Conservation (phyloP, 2,797 vertebrate genomes). For the Chelidonichthys spinosus region DNA sequence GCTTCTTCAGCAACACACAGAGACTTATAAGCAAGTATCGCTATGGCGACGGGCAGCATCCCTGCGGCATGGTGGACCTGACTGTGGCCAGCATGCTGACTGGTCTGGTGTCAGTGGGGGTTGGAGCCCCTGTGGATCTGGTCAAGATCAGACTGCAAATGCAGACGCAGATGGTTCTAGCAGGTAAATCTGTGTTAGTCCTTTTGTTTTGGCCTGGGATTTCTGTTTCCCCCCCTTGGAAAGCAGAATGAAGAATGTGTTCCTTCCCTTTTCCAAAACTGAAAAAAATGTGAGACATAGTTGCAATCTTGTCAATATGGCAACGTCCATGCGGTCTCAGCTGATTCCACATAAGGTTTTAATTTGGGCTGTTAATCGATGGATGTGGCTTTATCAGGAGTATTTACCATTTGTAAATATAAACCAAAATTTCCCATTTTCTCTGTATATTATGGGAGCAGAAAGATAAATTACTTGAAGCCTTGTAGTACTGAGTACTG, state of each 20-base stretch:
- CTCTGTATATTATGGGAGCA: no score
- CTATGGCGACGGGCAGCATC: slow-evolving; percentile 71
- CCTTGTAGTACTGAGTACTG: no score
- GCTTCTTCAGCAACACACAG: slow-evolving; percentile 92
- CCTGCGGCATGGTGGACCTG: slow-evolving; percentile 83
- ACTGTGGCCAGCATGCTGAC: slow-evolving; percentile 89
- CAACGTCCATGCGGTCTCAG: background rate
- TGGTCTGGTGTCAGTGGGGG: slow-evolving; percentile 88
- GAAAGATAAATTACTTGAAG: no score
- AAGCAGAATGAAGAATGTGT: background rate
- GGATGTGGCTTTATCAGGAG: no score
- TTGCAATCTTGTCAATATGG: background rate
- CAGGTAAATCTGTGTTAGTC: slow-evolving; percentile 79
- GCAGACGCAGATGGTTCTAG: slow-evolving; percentile 86
- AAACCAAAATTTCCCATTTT: no score
- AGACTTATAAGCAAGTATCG: slow-evolving; percentile 87
- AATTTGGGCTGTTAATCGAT: no score
- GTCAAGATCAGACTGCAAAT: slow-evolving; percentile 97
- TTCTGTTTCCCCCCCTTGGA: background rate
- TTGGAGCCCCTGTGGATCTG: slow-evolving; percentile 93
- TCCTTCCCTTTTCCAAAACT: background rate
- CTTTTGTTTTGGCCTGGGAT: background rate
- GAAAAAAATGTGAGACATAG: background rate
- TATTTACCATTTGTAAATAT: no score
- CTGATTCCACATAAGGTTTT: no score